Evolutionary conservation across 2,888 invertebrate genomes (phyloP).

Genomic region (Megaustenia siamemsis): DNA sequence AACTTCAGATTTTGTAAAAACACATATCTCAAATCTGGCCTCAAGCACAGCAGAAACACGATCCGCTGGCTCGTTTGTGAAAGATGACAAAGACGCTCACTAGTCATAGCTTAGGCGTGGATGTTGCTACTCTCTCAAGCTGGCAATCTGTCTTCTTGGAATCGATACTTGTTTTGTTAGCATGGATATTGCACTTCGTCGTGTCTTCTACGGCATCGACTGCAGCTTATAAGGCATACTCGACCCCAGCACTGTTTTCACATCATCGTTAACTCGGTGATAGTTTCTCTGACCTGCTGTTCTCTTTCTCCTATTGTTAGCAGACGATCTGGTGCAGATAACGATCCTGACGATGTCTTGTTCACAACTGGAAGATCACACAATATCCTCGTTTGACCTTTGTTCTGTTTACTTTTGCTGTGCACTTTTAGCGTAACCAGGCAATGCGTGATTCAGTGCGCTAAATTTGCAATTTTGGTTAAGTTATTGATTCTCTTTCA

Average conservation of each 20-base stretch:
- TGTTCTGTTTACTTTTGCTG: not conserved
- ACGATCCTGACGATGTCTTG: constrained; percentile 16
- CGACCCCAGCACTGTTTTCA: constrained; percentile 22
- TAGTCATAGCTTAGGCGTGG: not conserved
- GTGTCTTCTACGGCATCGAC: too few relatives aligned
- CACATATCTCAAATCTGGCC: not conserved
- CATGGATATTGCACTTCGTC: too few relatives aligned
- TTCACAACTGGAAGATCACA: not conserved
- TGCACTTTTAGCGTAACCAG: too few relatives aligned
- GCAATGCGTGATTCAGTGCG: too few relatives aligned
- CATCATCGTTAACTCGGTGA: not conserved
- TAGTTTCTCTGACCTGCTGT: constrained; percentile 32
- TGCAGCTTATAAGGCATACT: too few relatives aligned
- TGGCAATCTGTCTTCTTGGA: not conserved
- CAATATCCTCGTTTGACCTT: not conserved
- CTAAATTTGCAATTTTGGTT: too few relatives aligned
- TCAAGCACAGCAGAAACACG: not conserved
- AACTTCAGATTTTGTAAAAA: not conserved
- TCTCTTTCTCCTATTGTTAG: constrained; percentile 40
- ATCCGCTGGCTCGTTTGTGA: not conserved
- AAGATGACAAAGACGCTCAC: not conserved
- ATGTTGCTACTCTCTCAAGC: not conserved
- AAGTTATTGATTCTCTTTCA: too few relatives aligned
- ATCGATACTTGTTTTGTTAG: constrained; percentile 1
- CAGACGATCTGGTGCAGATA: constrained; percentile 35